phyloP scores from a whole-genome alignment of 2,888 invertebrate species.

The Blastobasis adustella region DNA sequence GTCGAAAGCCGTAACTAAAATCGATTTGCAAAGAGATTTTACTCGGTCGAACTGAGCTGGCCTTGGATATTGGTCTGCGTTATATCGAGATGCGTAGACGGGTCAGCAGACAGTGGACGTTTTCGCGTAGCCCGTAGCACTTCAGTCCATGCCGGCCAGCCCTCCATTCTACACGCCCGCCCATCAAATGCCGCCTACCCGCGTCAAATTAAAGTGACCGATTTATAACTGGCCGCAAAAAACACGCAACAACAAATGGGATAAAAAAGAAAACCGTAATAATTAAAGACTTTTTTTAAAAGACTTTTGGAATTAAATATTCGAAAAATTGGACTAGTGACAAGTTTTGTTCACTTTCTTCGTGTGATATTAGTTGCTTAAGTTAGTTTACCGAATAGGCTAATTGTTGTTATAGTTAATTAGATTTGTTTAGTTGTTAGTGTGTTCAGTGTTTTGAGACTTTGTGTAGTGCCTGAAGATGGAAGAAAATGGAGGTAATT shows the following conservation, averaged over 20 bases:
- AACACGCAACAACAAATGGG: constrained; percentile 43
- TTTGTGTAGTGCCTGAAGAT: constrained; percentile 33
- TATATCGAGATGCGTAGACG: too few relatives aligned
- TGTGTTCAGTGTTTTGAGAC: constrained; percentile 5
- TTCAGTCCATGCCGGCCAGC: not conserved
- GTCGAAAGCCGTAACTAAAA: too few relatives aligned
- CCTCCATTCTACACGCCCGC: constrained; percentile 17
- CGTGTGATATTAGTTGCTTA: constrained; percentile 65
- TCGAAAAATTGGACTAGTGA: not conserved
- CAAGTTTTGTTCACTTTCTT: constrained; percentile 9
- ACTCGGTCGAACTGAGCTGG: too few relatives aligned
- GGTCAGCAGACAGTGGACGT: not conserved
- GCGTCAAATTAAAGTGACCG: constrained; percentile 57
- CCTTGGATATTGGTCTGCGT: too few relatives aligned
- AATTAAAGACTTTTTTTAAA: too few relatives aligned
- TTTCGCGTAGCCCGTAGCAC: not conserved
- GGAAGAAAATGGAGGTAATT: constrained; percentile 62
- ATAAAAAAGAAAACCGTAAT: constrained; percentile 28
- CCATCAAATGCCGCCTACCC: constrained; percentile 49
- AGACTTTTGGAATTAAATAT: not conserved
- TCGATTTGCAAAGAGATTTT: too few relatives aligned
- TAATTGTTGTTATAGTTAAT: constrained; percentile 16
- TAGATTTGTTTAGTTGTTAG: too few relatives aligned
- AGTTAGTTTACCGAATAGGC: constrained; percentile 28
- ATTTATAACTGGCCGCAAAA: constrained; percentile 8